Conservation (phyloP, 2,888 invertebrate genomes). For the Leptothorax acervorum region DNA sequence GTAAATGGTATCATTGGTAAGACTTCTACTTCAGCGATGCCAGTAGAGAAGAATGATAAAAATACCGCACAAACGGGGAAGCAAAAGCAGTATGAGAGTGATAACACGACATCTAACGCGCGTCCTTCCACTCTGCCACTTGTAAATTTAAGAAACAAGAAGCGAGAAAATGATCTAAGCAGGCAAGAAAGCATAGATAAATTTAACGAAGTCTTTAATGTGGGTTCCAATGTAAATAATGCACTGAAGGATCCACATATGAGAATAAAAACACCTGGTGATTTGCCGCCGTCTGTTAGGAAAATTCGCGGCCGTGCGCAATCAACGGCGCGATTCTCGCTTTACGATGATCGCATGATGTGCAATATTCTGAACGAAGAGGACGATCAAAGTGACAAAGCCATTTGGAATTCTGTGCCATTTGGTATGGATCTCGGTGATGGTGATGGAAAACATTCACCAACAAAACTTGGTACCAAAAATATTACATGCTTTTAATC, state of each 20-base stretch:
- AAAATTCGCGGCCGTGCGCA: constrained; percentile 89
- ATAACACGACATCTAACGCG: constrained; percentile 76
- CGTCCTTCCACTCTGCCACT: constrained; percentile 86
- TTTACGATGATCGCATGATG: constrained; percentile 97
- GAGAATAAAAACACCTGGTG: constrained; percentile 93
- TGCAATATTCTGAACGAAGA: constrained; percentile 86
- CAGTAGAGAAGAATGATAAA: constrained; percentile 83
- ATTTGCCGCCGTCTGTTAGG: constrained; percentile 92
- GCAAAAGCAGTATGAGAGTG: constrained; percentile 69
- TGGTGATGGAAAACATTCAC: constrained; percentile 71
- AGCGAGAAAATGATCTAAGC: constrained; percentile 84
- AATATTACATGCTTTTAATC: constrained; percentile 82
- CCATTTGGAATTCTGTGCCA: constrained; percentile 82
- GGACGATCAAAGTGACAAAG: constrained; percentile 77
- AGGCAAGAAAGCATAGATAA: constrained; percentile 92
- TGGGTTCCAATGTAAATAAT: constrained; percentile 89
- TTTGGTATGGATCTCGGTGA: constrained; percentile 82
- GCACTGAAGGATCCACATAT: constrained; percentile 91
- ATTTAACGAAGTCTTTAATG: constrained; percentile 91
- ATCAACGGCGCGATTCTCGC: constrained; percentile 90
- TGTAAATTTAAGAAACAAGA: constrained; percentile 76
- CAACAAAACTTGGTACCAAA: constrained; percentile 75
- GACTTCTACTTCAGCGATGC: constrained; percentile 81
- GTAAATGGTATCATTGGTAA: constrained; percentile 82
- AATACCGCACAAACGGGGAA: constrained; percentile 77